Percentiles rank a stretch among this genome's conserved stretches.
Conservation (phyloP, 2,888 invertebrate genomes). For the Hypercompe scribonia region DNA sequence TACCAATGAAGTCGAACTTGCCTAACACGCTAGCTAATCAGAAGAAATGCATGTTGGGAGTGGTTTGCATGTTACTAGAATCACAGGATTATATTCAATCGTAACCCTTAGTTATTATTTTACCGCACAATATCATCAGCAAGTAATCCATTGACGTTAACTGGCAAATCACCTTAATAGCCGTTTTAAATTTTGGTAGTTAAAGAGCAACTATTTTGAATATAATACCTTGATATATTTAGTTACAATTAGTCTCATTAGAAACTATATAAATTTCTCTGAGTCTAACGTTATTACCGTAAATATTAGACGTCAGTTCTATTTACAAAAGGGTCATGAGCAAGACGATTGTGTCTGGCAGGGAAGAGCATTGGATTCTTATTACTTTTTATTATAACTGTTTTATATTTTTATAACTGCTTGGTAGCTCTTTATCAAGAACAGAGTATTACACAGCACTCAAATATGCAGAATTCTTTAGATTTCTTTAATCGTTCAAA, state of each 20-base stretch:
- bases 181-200: neutral
- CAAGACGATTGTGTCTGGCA: neutral
- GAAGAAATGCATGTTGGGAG: neutral
- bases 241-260: neutral
- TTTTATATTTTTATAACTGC: no score
- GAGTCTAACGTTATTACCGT: neutral
- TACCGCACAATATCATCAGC: constrained; percentile 16
- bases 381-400: no score
- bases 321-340: neutral
- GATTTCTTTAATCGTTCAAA: neutral
- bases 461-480: neutral
- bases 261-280: neutral
- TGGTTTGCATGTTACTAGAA: neutral
- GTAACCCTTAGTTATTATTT: neutral
- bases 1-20: no score
- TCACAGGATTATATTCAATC: neutral
- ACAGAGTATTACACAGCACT: neutral
- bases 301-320: neutral
- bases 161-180: neutral
- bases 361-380: neutral
- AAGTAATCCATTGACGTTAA: neutral
- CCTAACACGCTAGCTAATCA: neutral
- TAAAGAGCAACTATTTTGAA: neutral
- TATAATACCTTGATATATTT: neutral
- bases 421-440: neutral